Base-by-base conservation (phyloP, 2,888 invertebrate species). In the Helicoverpa assulta region DNA sequence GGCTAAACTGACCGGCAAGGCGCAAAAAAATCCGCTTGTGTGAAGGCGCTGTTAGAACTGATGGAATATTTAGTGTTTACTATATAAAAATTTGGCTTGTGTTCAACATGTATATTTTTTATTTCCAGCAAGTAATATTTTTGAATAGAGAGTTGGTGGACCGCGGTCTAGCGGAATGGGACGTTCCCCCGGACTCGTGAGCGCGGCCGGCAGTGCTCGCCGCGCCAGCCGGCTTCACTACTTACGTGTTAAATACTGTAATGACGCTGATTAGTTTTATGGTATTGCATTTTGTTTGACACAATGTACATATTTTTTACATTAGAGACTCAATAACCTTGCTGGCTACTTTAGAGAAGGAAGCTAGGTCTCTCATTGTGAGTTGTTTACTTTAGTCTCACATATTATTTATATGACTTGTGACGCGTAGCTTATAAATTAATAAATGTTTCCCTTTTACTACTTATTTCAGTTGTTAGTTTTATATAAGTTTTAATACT, bases 81-180 rank as follows among this genome's bases (percentile, higher is more conserved):
- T 29, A 47, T 7, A 33, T 59, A 53, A 53, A 47, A 55, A 55
- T 33, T 56, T 74, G 18, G 47, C 29, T 53, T 43, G n/a, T 21
- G 63, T 66, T 78, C 74, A 80, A 78, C 76, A 73, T 60, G n/a
- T 43, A 63, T 67, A 57, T 58, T 50, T 77, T 77, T 57, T 58
- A 73, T 63, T 96, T 96, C 70, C 96, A 97, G 96, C 97, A 98
- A 97, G 97, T 98, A 85, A 96, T 98, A 95, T 98, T 98, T 93
- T 96, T 99, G 85, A 99, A 99, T 92, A 96, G 98, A 88, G 98
- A 98, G 95, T 96, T 99, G 87, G 98, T 98, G 85, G 97, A 97
- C 85, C 97, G 97, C 91, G 98, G 98, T 66, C 96, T 97, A 87
- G 99, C 98, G 62, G 97, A 97, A 89, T 98, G 98, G 97, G 95